phyloP scores from a whole-genome alignment of 2,888 invertebrate species.

The Hesperia comma region DNA sequence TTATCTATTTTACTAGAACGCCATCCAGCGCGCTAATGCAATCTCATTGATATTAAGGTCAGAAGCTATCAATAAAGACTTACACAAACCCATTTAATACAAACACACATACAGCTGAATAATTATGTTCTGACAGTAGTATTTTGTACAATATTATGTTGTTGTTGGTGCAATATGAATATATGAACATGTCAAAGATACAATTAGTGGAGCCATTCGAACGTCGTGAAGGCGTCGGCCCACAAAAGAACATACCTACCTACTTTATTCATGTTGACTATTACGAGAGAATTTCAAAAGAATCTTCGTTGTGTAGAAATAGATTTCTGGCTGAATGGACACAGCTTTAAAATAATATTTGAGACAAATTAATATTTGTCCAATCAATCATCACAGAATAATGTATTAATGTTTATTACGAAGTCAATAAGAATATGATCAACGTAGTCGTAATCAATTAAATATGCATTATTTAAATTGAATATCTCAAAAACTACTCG shows the following conservation, averaged over 20 bases:
- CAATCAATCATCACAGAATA: too few relatives aligned
- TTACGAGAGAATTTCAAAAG: slow-evolving; percentile 5
- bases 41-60: neutral
- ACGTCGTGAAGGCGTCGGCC: neutral
- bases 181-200: neutral
- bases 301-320: neutral
- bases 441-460: too few relatives aligned
- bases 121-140: neutral
- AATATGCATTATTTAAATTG: too few relatives aligned
- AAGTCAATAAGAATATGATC: too few relatives aligned
- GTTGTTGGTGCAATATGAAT: neutral
- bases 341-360: too few relatives aligned
- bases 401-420: too few relatives aligned
- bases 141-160: slow-evolving; percentile 2
- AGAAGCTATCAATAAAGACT: slow-evolving; percentile 3
- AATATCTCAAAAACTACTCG: too few relatives aligned
- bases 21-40: neutral
- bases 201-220: neutral
- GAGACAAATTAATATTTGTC: too few relatives aligned
- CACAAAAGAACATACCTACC: neutral
- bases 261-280: neutral
- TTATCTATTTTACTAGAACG: neutral
- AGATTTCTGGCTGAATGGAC: too few relatives aligned
- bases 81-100: slow-evolving; percentile 3
- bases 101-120: neutral